These are phyloP conservation scores for Gorsachius goisagi DNA, from an alignment of 2,113 vertebrate genomes.

Conservation along the genomic window DNA sequence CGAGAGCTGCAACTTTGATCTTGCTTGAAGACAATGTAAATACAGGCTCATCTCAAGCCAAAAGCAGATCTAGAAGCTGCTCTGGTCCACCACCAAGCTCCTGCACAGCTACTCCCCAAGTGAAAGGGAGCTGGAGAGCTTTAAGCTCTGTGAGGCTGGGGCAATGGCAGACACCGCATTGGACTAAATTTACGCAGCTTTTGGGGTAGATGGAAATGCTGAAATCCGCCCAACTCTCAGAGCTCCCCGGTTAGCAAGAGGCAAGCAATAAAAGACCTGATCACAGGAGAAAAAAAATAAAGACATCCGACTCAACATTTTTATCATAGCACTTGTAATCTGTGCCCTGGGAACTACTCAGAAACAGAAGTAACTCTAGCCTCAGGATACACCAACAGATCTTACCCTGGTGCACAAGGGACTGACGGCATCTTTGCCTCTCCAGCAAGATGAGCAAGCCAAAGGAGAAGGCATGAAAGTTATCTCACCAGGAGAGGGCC, in stretches of 20 bases:
- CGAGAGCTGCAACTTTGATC: not conserved
- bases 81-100: not conserved
- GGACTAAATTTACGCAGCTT: not conserved
- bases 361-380: conserved; percentile 23
- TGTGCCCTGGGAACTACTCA: not conserved
- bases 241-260: not conserved
- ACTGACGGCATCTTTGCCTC: not conserved
- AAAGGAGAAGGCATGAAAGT: not conserved
- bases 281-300: not conserved
- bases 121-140: not conserved
- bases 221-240: not conserved
- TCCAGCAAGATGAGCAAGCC: not conserved
- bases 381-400: conserved; percentile 19
- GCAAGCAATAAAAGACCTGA: not conserved
- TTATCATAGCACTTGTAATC: conserved; percentile 26
- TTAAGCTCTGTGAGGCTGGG: not conserved
- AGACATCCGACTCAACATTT: not conserved
- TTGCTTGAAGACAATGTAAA: not conserved
- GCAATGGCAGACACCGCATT: not conserved
- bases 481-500: not conserved
- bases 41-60: not conserved
- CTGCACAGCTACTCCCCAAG: not conserved
- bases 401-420: not conserved
- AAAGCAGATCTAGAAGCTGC: not conserved
- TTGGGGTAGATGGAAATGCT: not conserved